phyloP scores from a whole-genome alignment of 2,888 invertebrate species.

The Pheosia gnoma region DNA sequence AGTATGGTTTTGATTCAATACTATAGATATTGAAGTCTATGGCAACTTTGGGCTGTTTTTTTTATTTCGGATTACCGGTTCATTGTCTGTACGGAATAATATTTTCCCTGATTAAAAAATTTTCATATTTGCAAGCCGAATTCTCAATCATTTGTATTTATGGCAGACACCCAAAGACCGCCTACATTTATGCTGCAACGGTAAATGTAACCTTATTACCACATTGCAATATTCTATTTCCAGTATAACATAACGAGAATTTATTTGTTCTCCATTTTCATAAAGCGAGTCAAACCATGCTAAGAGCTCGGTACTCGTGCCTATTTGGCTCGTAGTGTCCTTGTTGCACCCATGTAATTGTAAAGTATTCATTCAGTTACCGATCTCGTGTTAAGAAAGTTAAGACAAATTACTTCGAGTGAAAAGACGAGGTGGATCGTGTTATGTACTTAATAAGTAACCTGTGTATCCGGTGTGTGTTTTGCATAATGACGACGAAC shows the following conservation, averaged over 20 bases:
- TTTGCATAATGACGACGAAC: slow-evolving; percentile 67
- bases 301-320: slow-evolving; percentile 57
- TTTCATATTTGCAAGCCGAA: slow-evolving; percentile 34
- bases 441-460: slow-evolving; percentile 64
- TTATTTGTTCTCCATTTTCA: slow-evolving; percentile 74
- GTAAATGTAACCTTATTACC: slow-evolving; percentile 69
- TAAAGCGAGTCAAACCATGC: slow-evolving; percentile 51
- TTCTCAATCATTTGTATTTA: slow-evolving; percentile 45
- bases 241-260: slow-evolving; percentile 71
- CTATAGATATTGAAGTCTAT: slow-evolving; percentile 13
- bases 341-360: slow-evolving; percentile 58
- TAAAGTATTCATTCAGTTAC: slow-evolving; percentile 55
- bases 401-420: slow-evolving; percentile 47
- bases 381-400: slow-evolving; percentile 37
- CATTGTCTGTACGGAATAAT: slow-evolving; percentile 23
- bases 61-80: slow-evolving; percentile 10
- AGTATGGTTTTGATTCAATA: slow-evolving; percentile 43
- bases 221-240: slow-evolving; percentile 69
- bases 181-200: slow-evolving; percentile 61
- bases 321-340: slow-evolving; percentile 55
- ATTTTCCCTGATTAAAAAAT: slow-evolving; percentile 29
- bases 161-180: slow-evolving; percentile 55
- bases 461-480: slow-evolving; percentile 67
- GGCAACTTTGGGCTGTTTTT: background rate
- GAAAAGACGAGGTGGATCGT: slow-evolving; percentile 54